These are phyloP conservation scores for Chaetodon trifascialis DNA, from an alignment of 2,113 vertebrate genomes.

Conservation along the genomic window DNA sequence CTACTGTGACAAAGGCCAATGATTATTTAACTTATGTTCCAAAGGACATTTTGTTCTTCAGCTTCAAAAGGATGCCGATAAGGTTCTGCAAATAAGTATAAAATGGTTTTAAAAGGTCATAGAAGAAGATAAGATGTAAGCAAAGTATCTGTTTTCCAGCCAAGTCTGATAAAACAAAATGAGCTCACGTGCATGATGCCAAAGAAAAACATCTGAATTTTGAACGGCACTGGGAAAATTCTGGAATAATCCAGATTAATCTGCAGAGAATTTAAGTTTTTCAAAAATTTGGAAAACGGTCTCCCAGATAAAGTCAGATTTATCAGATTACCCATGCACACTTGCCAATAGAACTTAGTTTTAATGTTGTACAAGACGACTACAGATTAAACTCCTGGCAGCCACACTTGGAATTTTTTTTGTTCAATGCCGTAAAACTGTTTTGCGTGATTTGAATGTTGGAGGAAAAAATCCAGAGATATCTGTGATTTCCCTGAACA, in stretches of 20 bases:
- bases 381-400: conserved; percentile 47
- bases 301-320: conserved; percentile 28
- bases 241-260: not conserved
- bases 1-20: not conserved
- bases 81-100: conserved; percentile 2
- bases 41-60: conserved; percentile 35
- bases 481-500: not conserved
- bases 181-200: not conserved
- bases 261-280: not conserved
- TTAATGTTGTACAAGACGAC: conserved; percentile 32
- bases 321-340: conserved; percentile 28
- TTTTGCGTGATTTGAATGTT: conserved; percentile 3
- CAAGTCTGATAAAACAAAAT: not conserved
- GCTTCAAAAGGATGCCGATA: conserved; percentile 2
- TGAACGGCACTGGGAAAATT: not conserved
- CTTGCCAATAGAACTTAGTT: conserved; percentile 26
- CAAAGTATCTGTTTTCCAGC: not conserved
- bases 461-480: not conserved
- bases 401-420: conserved; percentile 5
- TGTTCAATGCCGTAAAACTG: not conserved
- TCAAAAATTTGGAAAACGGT: not conserved
- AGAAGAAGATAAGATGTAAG: not conserved
- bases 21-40: conserved; percentile 25
- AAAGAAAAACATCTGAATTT: not conserved
- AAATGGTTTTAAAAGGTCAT: conserved; percentile 18